Evolutionary conservation across 2,888 invertebrate species (phyloP).

Genomic region (Nymphalis polychloros): DNA sequence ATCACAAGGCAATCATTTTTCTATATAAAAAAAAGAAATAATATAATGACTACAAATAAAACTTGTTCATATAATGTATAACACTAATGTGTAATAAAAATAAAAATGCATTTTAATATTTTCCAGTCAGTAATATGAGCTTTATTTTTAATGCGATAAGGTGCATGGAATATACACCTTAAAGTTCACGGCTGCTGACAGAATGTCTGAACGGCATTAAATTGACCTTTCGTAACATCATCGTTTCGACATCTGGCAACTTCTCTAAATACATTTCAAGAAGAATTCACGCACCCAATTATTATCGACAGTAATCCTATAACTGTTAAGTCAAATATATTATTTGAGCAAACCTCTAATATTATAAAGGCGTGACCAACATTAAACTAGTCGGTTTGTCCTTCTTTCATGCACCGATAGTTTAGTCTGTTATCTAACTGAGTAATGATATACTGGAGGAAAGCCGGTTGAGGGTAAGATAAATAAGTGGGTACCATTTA

Average conservation of each 20-base stretch:
- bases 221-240: slow-evolving; percentile 40
- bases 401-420: too few relatives aligned
- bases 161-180: not conserved
- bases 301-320: not conserved
- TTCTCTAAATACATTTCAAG: slow-evolving; percentile 18
- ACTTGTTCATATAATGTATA: not conserved
- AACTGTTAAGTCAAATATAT: slow-evolving; percentile 5
- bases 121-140: not conserved
- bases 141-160: slow-evolving; percentile 10
- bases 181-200: slow-evolving; percentile 38
- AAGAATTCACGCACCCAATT: slow-evolving; percentile 9
- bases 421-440: too few relatives aligned
- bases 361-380: too few relatives aligned
- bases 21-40: not conserved
- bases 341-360: not conserved
- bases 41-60: not conserved
- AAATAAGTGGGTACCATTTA: too few relatives aligned
- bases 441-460: too few relatives aligned
- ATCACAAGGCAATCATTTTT: not conserved
- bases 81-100: slow-evolving; percentile 5
- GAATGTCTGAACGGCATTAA: slow-evolving; percentile 37
- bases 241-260: slow-evolving; percentile 36
- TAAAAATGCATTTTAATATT: slow-evolving; percentile 3
- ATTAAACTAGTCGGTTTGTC: too few relatives aligned
- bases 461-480: too few relatives aligned